Base-by-base conservation (phyloP, 2,888 invertebrate genomes). In the Steinernema hermaphroditum region DNA sequence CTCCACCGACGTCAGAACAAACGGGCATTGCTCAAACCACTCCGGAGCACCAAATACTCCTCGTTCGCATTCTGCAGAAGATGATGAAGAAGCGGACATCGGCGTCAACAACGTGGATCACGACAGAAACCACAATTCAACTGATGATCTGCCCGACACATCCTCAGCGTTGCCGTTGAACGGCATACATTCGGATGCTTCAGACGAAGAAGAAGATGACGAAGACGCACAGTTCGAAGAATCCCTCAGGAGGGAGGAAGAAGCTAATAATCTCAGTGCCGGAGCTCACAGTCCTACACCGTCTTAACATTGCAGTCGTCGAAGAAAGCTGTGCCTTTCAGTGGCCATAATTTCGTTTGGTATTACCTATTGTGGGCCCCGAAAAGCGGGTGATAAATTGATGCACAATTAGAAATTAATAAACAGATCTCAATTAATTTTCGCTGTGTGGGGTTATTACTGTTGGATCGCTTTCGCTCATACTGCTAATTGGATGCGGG, bases 321-420 rank as follows among this genome's bases (percentile, higher is more conserved):
- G 27, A 27, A 62, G 27, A 12, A 9, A 62, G 32, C 32, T 29
- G 62, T 62, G 62, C 62, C 62, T 62, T 46, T 62, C 62, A 29
- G 62, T 32, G 62, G 62, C 29, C 62, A 62, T 62, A 62, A 27
- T 62, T 62, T 34, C 16, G 16, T 29, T 62, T 37, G 37, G 32
- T 32, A 16, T 29, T 62, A 27, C 27, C 32, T 16, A 62, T 62
- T 62, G 29, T 62, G 32, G 62, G 29, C 62, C 54, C 54, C 62
- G 62, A 29, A 62, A 62, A 62, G 62, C 62, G 62, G 62, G 62
- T 62, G 62, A 32, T 62, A 29, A 24, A 62, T 16, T 62, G 29
- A 62, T 62, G 62, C 62, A 62, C 62, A 62, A 62, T 29, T 62
- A 62, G 32, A 54, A 54, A 24, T 46, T 24, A 62, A 62, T 62